Percentiles rank a stretch among this genome's conserved stretches.
Conservation (phyloP, 2,797 vertebrate species). For the Esox masquinongy region DNA sequence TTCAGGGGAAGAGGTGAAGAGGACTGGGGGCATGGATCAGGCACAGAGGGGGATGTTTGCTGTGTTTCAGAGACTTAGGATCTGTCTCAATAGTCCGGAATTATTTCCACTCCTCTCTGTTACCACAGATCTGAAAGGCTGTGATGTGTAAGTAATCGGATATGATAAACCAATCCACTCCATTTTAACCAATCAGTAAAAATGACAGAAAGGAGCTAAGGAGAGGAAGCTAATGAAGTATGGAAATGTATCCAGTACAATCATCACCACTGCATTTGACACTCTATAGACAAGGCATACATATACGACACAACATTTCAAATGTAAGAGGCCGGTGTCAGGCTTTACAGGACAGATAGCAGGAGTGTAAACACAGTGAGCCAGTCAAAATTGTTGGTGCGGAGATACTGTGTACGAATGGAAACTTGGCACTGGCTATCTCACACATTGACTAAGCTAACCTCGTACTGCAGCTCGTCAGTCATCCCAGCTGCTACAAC, state of each 20-base stretch:
- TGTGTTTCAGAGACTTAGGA: background rate
- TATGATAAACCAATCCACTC: background rate
- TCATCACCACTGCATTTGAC: conserved; percentile 10
- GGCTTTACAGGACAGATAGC: conserved; percentile 9
- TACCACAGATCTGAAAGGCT: background rate
- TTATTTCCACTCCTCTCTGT: background rate
- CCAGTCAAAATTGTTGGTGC: conserved; percentile 9
- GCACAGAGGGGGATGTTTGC: background rate
- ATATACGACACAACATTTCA: conserved; percentile 1
- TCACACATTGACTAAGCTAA: conserved; percentile 17
- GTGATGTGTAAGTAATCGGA: background rate
- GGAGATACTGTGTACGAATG: conserved; percentile 7
- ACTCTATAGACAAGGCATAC: conserved; percentile 17
- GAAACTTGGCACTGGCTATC: background rate
- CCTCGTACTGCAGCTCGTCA: conserved; percentile 19
- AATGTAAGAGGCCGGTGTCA: background rate
- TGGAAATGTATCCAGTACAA: background rate
- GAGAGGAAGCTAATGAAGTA: background rate
- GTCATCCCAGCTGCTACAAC: conserved; percentile 42
- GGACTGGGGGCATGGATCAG: background rate
- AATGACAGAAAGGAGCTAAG: background rate
- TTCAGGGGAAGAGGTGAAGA: background rate
- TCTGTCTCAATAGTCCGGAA: background rate
- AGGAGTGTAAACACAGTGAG: background rate
- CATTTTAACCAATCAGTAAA: background rate